Conservation (phyloP, 2,113 vertebrate genomes). For the Catagonus wagneri region DNA sequence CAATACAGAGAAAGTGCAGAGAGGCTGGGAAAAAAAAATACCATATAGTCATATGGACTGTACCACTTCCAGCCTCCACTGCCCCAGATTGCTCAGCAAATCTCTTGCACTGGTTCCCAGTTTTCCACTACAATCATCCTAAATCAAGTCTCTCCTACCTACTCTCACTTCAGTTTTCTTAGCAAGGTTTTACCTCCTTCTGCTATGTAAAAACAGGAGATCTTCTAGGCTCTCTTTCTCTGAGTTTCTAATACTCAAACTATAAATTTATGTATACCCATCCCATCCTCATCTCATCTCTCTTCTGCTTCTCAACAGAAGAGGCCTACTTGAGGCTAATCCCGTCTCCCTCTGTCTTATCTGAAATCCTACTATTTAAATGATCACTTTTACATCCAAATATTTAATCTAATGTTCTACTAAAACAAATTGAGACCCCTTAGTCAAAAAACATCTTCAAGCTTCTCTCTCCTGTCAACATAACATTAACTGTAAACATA, state of each 20-base stretch:
- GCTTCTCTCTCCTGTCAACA: too few species aligned
- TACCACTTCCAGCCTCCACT: not conserved
- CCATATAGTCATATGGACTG: not conserved
- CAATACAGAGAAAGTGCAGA: not conserved
- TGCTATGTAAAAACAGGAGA: not conserved
- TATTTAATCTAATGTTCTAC: not conserved
- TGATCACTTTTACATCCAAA: not conserved
- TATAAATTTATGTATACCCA: not conserved
- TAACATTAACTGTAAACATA: constrained; percentile 15
- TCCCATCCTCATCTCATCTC: not conserved
- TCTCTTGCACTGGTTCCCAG: not conserved
- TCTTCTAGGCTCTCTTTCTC: not conserved
- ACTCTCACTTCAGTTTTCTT: not conserved
- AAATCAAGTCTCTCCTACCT: not conserved
- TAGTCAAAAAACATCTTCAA: not conserved
- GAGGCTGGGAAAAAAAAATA: not conserved
- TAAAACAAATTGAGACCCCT: not conserved
- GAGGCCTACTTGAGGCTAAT: not conserved
- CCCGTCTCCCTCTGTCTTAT: not conserved
- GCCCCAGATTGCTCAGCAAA: not conserved
- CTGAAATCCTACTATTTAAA: not conserved
- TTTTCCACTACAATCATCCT: not conserved
- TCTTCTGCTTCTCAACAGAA: not conserved
- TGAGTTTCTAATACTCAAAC: not conserved
- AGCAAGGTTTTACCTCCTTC: not conserved